phyloP scores from a whole-genome alignment of 2,797 vertebrate genomes.

The Arremon brunneinucha region DNA sequence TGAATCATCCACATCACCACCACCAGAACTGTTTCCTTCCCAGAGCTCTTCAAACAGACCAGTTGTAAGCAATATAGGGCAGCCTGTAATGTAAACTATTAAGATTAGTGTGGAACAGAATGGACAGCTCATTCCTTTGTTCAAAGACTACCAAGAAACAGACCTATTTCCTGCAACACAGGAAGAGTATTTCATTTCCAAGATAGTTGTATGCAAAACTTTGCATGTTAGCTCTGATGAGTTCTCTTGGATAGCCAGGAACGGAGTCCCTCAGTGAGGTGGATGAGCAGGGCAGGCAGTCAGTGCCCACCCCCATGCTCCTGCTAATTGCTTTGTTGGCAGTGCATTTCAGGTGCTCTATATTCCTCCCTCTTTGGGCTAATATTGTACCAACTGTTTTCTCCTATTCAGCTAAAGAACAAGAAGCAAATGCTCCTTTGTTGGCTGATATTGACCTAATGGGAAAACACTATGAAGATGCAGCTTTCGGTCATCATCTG shows the following conservation, averaged over 20 bases:
- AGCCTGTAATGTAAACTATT: not conserved
- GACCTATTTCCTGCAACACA: not conserved
- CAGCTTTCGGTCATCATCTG: not conserved
- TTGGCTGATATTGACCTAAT: not conserved
- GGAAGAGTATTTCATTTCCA: not conserved
- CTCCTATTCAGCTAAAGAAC: slow-evolving; percentile 28
- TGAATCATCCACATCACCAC: not conserved
- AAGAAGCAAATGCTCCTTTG: not conserved
- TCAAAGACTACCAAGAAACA: not conserved
- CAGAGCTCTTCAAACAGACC: not conserved
- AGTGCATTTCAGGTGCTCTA: not conserved
- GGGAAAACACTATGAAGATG: not conserved
- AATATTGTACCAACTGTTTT: slow-evolving; percentile 22
- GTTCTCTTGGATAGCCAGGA: not conserved
- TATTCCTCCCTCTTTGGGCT: not conserved
- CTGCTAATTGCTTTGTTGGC: not conserved
- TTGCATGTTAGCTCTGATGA: not conserved
- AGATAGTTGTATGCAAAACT: not conserved
- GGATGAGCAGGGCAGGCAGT: not conserved
- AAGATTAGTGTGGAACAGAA: not conserved
- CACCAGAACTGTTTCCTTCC: not conserved
- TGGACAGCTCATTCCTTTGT: not conserved
- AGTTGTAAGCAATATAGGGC: not conserved
- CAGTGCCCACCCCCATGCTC: not conserved
- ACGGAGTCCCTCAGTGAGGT: not conserved